Conservation (phyloP, 2,888 invertebrate species). For the Dryobota labecula region DNA sequence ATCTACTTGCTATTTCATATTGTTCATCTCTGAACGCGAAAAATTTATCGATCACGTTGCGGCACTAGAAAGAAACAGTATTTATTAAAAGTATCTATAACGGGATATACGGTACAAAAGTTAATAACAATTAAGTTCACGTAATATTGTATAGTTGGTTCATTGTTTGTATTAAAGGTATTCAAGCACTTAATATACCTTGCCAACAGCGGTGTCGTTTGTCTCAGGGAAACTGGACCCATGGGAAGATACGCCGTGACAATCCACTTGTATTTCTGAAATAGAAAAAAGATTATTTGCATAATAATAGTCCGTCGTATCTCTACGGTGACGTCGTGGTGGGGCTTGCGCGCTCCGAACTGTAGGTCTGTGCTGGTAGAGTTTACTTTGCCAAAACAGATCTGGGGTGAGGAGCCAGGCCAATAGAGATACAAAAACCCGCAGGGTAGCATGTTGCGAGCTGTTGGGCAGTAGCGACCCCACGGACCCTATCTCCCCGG, state of each 20-base stretch:
- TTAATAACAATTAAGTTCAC: not conserved
- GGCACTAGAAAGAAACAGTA: conserved; percentile 78
- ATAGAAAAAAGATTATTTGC: not conserved
- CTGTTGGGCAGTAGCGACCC: too few relatives aligned
- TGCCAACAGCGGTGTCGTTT: conserved; percentile 93
- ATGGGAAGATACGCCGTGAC: conserved; percentile 94
- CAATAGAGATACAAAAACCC: too few relatives aligned
- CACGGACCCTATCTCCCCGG: too few relatives aligned
- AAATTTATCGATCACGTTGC: conserved; percentile 92
- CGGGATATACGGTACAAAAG: not conserved
- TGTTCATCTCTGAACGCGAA: conserved; percentile 91
- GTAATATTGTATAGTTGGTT: not conserved
- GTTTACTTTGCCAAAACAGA: too few relatives aligned
- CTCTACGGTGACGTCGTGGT: too few relatives aligned
- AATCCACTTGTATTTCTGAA: conserved; percentile 89
- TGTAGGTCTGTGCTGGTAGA: too few relatives aligned
- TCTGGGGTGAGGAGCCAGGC: too few relatives aligned
- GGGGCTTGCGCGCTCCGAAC: too few relatives aligned
- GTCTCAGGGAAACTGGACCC: conserved; percentile 93
- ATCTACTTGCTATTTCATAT: conserved; percentile 89
- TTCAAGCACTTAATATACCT: conserved; percentile 80
- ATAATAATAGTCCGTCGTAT: too few relatives aligned
- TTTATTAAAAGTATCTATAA: not conserved
- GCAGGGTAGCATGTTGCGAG: too few relatives aligned
- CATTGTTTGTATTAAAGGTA: too few relatives aligned